A percentile compares a stretch with the other conserved stretches of the same genome.
phyloP scores from a whole-genome alignment of 2,113 vertebrate genomes.

The Bambusicola thoracicus region DNA sequence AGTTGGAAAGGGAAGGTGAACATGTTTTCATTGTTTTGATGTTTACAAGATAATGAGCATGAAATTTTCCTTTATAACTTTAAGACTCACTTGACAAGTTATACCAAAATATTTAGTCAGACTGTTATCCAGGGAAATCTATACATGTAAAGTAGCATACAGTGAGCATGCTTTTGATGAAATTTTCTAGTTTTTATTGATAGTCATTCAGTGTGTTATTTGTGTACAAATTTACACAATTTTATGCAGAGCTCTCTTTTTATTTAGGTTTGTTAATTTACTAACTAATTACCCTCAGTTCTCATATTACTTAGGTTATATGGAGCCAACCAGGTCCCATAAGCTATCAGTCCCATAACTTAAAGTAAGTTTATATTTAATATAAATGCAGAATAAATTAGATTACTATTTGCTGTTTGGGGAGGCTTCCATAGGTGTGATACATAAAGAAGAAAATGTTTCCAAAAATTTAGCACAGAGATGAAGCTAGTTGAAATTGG shows the following conservation, averaged over 20 bases:
- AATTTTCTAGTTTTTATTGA: background rate
- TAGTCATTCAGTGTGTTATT: background rate
- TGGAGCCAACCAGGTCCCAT: background rate
- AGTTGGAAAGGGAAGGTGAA: background rate
- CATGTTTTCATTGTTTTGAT: background rate
- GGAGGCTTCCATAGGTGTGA: background rate
- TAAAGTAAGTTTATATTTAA: constrained; percentile 8
- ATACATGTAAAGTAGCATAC: constrained; percentile 8
- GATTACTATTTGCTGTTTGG: background rate
- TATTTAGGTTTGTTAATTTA: constrained; percentile 6
- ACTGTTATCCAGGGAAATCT: constrained; percentile 38
- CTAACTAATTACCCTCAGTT: background rate
- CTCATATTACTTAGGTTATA: background rate
- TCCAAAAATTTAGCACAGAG: background rate
- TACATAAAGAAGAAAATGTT: background rate
- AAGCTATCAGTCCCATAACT: background rate
- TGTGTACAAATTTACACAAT: background rate
- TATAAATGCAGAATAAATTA: constrained; percentile 3
- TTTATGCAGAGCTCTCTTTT: constrained; percentile 10
- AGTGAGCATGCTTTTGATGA: background rate
- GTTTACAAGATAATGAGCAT: background rate
- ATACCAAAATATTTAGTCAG: background rate
- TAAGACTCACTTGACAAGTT: background rate
- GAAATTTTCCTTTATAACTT: background rate
- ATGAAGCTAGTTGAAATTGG: background rate